Evolutionary conservation across 1,140 invertebrate genomes (phyloP).

Genomic region (Drosophila pandora): DNA sequence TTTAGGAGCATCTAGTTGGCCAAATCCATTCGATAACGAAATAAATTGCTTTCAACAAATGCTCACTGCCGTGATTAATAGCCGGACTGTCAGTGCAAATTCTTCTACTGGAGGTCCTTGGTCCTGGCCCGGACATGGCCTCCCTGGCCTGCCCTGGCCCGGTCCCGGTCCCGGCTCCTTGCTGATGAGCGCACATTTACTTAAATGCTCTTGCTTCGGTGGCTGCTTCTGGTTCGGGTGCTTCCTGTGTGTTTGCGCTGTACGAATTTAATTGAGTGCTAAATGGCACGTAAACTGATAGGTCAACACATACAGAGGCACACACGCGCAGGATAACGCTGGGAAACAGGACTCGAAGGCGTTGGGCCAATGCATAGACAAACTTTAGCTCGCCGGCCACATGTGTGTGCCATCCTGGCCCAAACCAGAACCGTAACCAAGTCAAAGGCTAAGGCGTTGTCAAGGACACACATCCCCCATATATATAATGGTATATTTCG

Average conservation of each 20-base stretch:
- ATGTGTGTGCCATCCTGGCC: slow-evolving; percentile 12
- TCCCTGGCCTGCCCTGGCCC: slow-evolving; percentile 9
- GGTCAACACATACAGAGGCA: slow-evolving; percentile 64
- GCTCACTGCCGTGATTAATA: slow-evolving; percentile 76
- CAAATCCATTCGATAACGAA: slow-evolving; percentile 75
- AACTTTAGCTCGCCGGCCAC: slow-evolving; percentile 50
- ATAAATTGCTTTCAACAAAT: slow-evolving; percentile 81
- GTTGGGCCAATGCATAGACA: slow-evolving; percentile 44
- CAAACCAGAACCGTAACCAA: neutral
- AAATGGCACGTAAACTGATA: slow-evolving; percentile 83
- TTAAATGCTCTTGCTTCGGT: slow-evolving; percentile 59
- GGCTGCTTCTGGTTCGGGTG: slow-evolving; percentile 21
- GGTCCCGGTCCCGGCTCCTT: slow-evolving; percentile 13
- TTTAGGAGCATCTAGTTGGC: slow-evolving; percentile 31
- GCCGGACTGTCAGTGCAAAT: slow-evolving; percentile 42
- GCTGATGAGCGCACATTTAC: slow-evolving; percentile 76
- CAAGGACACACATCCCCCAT: slow-evolving; percentile 51
- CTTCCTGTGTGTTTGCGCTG: slow-evolving; percentile 59
- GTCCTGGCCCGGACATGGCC: slow-evolving; percentile 11
- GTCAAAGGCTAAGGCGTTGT: slow-evolving; percentile 51
- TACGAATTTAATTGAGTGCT: slow-evolving; percentile 83
- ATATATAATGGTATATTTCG: neutral
- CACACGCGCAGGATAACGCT: neutral
- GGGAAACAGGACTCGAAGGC: slow-evolving; percentile 13
- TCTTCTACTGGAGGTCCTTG: slow-evolving; percentile 21